phyloP scores from a whole-genome alignment of 2,797 vertebrate species.

The Graptemys geographica region DNA sequence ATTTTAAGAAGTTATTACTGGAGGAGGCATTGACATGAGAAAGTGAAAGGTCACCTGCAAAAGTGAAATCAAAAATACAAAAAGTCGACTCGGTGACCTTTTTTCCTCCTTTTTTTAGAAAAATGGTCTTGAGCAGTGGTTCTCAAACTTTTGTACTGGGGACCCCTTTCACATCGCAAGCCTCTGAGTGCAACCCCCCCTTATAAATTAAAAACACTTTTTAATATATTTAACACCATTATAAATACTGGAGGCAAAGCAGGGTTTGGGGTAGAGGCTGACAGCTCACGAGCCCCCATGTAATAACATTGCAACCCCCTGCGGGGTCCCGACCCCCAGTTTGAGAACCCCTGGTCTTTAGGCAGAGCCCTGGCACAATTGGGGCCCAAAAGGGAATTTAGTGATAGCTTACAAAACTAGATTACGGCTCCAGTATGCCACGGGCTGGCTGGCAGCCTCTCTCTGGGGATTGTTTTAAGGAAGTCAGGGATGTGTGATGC shows the following conservation, averaged over 20 bases:
- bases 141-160: too few species aligned
- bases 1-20: background rate
- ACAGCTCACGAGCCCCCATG: too few species aligned
- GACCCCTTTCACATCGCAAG: too few species aligned
- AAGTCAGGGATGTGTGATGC: background rate
- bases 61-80: background rate
- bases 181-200: too few species aligned
- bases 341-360: background rate
- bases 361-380: background rate
- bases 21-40: background rate
- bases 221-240: too few species aligned
- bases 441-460: background rate
- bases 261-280: too few species aligned
- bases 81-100: background rate
- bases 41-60: background rate
- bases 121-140: background rate
- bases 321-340: too few species aligned
- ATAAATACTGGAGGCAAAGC: too few species aligned
- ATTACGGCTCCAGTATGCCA: background rate
- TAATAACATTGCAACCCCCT: too few species aligned
- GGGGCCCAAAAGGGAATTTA: background rate
- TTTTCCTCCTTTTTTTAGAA: background rate
- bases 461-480: background rate
- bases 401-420: background rate
- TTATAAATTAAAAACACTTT: too few species aligned